phyloP scores from a whole-genome alignment of 2,888 invertebrate genomes.

The Eupithecia vulgata region DNA sequence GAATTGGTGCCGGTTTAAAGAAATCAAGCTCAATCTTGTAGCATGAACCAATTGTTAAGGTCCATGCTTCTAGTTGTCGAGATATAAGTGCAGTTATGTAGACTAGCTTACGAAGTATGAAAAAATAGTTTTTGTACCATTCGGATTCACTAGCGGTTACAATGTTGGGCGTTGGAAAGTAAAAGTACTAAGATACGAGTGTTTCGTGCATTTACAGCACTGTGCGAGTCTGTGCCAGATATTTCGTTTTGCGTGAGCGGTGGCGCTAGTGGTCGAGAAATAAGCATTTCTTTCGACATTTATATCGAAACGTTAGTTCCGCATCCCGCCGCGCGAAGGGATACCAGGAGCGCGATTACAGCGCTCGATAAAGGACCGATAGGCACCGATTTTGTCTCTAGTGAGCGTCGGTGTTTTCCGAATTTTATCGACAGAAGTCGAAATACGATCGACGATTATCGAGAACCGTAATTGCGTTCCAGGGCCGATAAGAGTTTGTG shows the following conservation, averaged over 20 bases:
- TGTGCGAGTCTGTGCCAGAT: background rate
- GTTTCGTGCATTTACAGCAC: background rate
- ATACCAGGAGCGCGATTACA: background rate
- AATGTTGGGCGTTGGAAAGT: constrained; percentile 52
- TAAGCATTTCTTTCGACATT: background rate
- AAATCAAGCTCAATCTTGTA: constrained; percentile 19
- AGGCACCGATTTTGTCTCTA: background rate
- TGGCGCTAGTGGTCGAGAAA: background rate
- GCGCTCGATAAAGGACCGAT: background rate
- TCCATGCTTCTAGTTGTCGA: constrained; percentile 14
- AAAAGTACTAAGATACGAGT: constrained; percentile 24
- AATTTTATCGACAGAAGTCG: background rate
- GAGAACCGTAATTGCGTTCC: background rate
- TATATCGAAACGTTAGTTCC: background rate
- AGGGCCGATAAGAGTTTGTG: constrained; percentile 11
- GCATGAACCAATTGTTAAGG: background rate
- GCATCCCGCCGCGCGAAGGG: background rate
- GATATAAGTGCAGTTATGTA: constrained; percentile 43
- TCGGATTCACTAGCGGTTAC: constrained; percentile 69
- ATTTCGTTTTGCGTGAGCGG: background rate
- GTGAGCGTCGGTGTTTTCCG: background rate
- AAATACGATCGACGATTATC: background rate
- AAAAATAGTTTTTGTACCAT: constrained; percentile 81
- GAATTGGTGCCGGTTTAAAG: constrained; percentile 13
- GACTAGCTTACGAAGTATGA: constrained; percentile 69